phyloP scores from a whole-genome alignment of 2,888 invertebrate genomes.

The Lysandra coridon region DNA sequence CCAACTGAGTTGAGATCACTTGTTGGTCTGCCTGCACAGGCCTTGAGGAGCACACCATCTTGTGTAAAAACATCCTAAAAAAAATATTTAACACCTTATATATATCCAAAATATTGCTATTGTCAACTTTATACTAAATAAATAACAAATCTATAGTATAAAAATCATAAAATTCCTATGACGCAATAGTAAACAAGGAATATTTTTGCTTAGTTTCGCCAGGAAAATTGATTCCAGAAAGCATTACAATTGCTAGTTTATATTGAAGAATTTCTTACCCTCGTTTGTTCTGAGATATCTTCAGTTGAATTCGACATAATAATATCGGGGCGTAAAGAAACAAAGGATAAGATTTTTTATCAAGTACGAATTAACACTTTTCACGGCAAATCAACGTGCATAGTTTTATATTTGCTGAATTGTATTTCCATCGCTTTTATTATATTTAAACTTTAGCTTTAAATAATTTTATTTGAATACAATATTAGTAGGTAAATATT shows the following conservation, averaged over 20 bases:
- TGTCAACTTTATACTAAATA: background rate
- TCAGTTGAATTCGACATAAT: conserved; percentile 30
- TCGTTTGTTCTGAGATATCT: conserved; percentile 31
- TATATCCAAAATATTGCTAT: background rate
- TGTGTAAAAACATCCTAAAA: conserved; percentile 87
- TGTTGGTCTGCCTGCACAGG: conserved; percentile 82
- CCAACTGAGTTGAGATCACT: conserved; percentile 84
- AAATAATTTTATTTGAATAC: background rate
- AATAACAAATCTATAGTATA: background rate
- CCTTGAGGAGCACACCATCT: conserved; percentile 87
- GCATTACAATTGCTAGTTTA: background rate
- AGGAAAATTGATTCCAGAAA: background rate
- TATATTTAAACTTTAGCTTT: background rate
- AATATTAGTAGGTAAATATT: background rate
- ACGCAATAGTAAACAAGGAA: conserved; percentile 26
- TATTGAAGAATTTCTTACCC: conserved; percentile 15
- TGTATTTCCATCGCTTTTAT: background rate
- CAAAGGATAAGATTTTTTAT: background rate
- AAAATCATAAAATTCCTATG: background rate
- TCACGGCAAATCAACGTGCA: background rate
- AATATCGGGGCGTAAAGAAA: background rate
- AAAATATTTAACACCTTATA: background rate
- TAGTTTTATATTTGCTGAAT: background rate
- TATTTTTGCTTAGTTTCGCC: background rate
- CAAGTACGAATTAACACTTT: background rate